Percentiles rank a stretch among this genome's conserved stretches.
These are phyloP conservation scores for Poeciliopsis turrubarensis DNA, from an alignment of 2,113 vertebrate species.

Conservation along the genomic window DNA sequence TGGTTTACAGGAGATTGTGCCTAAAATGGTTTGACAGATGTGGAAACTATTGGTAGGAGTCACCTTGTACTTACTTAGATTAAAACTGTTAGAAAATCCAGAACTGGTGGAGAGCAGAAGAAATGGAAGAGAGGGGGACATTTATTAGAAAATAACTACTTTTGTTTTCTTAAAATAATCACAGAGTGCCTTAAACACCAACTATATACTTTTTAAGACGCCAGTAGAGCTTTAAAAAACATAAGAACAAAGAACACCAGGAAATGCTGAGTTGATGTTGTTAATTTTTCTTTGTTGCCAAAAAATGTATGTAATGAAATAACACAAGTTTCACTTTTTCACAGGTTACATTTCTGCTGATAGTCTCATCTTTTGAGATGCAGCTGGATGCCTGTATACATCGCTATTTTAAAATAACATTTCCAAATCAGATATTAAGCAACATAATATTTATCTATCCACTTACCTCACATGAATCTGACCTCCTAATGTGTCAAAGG, in stretches of 20 bases:
- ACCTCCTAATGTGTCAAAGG: conserved; percentile 21
- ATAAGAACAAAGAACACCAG: background rate
- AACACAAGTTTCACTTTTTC: background rate
- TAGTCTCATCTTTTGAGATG: background rate
- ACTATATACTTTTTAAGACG: background rate
- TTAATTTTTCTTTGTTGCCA: no score
- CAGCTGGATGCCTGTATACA: background rate
- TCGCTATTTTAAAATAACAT: background rate
- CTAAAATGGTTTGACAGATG: background rate
- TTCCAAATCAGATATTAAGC: background rate
- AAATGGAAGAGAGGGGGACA: conserved; percentile 15
- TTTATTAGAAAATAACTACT: background rate
- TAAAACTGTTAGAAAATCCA: conserved; percentile 43
- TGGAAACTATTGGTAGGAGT: background rate
- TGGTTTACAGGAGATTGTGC: background rate
- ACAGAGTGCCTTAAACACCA: background rate
- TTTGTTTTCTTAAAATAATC: background rate
- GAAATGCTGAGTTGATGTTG: background rate
- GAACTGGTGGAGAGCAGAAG: conserved; percentile 46
- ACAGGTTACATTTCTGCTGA: background rate
- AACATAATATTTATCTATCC: background rate
- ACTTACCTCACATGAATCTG: conserved; percentile 49
- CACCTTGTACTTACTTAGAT: conserved; percentile 66
- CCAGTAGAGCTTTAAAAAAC: background rate
- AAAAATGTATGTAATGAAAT: no score